Base-by-base conservation (phyloP, 1,140 invertebrate species). In the Ruditapes philippinarum region DNA sequence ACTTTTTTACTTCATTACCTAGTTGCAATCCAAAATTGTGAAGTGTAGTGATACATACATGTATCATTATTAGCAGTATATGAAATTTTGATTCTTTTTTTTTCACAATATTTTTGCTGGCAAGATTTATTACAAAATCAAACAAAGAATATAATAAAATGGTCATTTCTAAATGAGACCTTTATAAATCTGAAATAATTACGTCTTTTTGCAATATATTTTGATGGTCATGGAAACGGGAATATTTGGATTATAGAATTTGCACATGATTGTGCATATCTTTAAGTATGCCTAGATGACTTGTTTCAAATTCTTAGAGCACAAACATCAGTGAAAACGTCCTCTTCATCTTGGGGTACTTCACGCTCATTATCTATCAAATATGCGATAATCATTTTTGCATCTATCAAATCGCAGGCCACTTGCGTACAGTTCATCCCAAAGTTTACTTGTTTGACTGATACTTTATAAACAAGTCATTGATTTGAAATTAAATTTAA, bases 401-500 rank as follows among this genome's bases (percentile, higher is more conserved):
- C 9, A 25, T 22, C 12, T 38, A 31, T 54, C 54, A 54, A 76
- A 31, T n/a, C 45, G 22, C 9, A 5, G 28, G 45, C 45, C 42
- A 38, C 40, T 74, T 42, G 25, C 19, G 70, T 17, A 25, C 40
- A 31, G 45, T 36, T 78, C 45, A 78, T 78, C 49, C 74, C 28
- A 51, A 51, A 57, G 74, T 78, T 78, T 78, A 78, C 49, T 19
- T 51, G 74, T 78, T 78, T 78, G 33, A 33, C 25, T 78, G 3
- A 51, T 78, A 36, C 31, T 25, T n/a, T 54, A 78, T 33, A 54
- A 78, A 78, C 74, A 78, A 51, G 28, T 49, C 42, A 54, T 78
- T 78, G 74, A 36, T 51, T 78, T 57, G 12, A 25, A 2, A 78
- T 78, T 78, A 14, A 49, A 36, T 36, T 19, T 54, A 28, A 4